These are phyloP conservation scores for Aphis gossypii DNA, from an alignment of 1,140 invertebrate species.

Conservation along the genomic window DNA sequence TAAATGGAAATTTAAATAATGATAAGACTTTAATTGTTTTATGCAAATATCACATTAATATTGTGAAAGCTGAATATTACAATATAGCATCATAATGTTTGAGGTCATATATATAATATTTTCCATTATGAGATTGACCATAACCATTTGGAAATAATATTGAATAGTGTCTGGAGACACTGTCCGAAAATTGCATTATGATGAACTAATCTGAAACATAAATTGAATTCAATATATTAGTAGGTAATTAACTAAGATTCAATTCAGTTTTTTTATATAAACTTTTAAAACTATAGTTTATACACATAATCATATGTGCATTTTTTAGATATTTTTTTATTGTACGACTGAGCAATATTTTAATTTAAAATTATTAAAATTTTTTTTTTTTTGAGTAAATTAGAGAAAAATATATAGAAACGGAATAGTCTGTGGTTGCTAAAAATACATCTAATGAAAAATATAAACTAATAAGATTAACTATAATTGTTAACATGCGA, in stretches of 20 bases:
- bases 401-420: neutral
- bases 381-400: neutral
- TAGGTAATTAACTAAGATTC: neutral
- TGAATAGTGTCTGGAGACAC: neutral
- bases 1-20: neutral
- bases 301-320: too few species aligned
- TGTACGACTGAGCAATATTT: neutral
- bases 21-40: neutral
- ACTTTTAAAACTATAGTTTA: too few species aligned
- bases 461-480: neutral
- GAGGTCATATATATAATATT: conserved; percentile 64
- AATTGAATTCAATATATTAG: neutral
- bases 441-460: neutral
- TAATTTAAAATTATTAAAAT: too few species aligned
- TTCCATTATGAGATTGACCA: conserved; percentile 60
- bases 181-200: neutral
- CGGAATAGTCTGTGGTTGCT: too few species aligned
- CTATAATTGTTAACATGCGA: neutral
- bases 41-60: conserved; percentile 67
- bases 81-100: conserved; percentile 66
- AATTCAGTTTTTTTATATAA: neutral
- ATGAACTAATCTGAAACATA: neutral
- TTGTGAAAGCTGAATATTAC: conserved; percentile 68
- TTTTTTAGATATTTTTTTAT: neutral
- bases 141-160: conserved; percentile 48